Evolutionary conservation across 2,888 invertebrate species (phyloP), one percentile per base, ranked within the genome.

Genomic region (Dicycla oo): DNA sequence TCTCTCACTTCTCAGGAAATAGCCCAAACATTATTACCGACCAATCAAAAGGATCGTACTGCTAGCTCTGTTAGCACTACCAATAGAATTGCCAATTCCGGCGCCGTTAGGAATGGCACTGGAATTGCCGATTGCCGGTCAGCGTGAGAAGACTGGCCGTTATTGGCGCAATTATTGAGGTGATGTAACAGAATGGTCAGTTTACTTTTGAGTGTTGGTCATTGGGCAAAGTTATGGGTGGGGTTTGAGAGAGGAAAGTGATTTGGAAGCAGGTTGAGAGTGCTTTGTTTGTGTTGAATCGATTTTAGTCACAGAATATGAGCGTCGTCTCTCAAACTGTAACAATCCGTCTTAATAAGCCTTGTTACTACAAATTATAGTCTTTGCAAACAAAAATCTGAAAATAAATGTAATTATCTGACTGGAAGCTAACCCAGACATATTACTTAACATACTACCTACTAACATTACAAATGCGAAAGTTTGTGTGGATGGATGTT

Each of bases 41-140:
- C 68, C 75, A 82, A 83, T 83, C 79, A 75, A 75, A 71, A 68
- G 64, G 74, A 75, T 80, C 79, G 71, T 30, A 45, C 51, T 49
- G 64, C 69, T 11, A 23, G 56, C 57, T 56, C 63, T 70, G 79
- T 79, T 77, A 62, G 72, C 70, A 68, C 56, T 58, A 40, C 64
- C 82, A 72, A 65, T 75, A 75, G 78, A 82, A 82, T 73, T 82
- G 82, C 34, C 80, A 73, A 80, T 82, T 69, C 63, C 57, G 26
- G n/a, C 15, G 62, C 62, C 61, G 69, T 79, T 69, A 45, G 56
- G 53, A 75, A 76, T 73, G 69, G 69, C 63, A 76, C 49, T 62
- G 43, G 68, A 75, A 85, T 83, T 77, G 78, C 64, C 84, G 70
- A 83, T 84, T 69, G 79, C 51, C 67, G 65, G 69, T 53, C 66